These are phyloP conservation scores for Podarcis cretensis DNA, from an alignment of 2,113 vertebrate genomes.

Conservation along the genomic window DNA sequence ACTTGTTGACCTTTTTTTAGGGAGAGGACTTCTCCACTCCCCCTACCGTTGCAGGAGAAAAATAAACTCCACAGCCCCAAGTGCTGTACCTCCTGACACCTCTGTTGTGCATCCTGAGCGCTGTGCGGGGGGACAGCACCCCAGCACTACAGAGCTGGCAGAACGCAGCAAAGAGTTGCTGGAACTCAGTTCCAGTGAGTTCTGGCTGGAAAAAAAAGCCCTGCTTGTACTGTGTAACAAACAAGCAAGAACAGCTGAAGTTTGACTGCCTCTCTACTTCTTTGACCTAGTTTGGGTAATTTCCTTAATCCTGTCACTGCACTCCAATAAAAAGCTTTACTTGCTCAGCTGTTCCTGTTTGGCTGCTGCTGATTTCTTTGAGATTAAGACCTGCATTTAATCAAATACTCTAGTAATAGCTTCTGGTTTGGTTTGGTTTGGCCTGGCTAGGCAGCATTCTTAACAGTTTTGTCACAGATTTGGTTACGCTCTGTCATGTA, in stretches of 20 bases:
- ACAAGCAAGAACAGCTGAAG: conserved; percentile 6
- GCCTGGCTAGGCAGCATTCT: neutral
- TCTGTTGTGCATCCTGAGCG: too few species aligned
- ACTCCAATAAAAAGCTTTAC: neutral
- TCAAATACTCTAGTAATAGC: neutral
- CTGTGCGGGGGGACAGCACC: too few species aligned
- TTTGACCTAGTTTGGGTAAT: neutral
- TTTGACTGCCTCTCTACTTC: neutral
- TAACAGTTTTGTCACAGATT: neutral
- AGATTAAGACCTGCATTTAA: neutral
- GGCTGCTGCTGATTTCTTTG: neutral
- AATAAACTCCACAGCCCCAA: too few species aligned
- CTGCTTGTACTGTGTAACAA: neutral
- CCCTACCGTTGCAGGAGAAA: too few species aligned
- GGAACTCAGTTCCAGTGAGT: too few species aligned
- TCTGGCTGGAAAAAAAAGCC: too few species aligned
- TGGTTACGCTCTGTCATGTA: neutral
- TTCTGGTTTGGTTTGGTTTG: conserved; percentile 5
- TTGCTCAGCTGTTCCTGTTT: conserved; percentile 7
- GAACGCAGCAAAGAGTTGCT: too few species aligned
- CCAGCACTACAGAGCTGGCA: too few species aligned
- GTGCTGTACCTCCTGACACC: too few species aligned
- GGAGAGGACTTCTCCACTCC: too few species aligned
- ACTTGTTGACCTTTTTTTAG: too few species aligned
- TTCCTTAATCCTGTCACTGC: neutral